phyloP scores from a whole-genome alignment of 2,888 invertebrate species.

The Eulithis prunata region DNA sequence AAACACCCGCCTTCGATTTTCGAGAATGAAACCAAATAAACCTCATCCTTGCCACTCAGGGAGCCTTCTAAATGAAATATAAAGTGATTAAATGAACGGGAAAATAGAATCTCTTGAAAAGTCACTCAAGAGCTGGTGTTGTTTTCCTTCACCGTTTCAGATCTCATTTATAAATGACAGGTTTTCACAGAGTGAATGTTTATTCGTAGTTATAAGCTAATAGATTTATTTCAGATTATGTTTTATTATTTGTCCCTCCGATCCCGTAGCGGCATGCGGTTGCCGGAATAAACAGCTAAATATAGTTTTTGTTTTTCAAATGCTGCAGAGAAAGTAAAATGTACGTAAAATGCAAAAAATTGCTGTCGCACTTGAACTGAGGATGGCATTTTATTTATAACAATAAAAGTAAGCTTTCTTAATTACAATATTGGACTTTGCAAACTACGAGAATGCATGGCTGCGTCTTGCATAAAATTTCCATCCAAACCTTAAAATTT shows the following conservation, averaged over 20 bases:
- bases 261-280: conserved; percentile 62
- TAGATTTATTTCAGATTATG: conserved; percentile 63
- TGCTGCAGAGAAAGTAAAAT: conserved; percentile 82
- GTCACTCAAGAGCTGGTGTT: too few species aligned
- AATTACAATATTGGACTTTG: background rate
- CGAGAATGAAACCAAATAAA: too few species aligned
- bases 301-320: conserved; percentile 52
- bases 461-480: background rate
- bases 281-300: conserved; percentile 55
- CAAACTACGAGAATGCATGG: too few species aligned
- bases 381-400: conserved; percentile 50
- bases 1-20: too few species aligned
- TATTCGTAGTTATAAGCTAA: conserved; percentile 50
- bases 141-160: too few species aligned
- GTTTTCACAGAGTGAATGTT: background rate
- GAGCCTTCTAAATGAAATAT: too few species aligned
- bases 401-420: background rate
- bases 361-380: conserved; percentile 45
- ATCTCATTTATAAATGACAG: too few species aligned
- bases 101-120: too few species aligned
- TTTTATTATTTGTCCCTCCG: conserved; percentile 53
- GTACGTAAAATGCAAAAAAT: conserved; percentile 56
- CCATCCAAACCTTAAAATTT: background rate
- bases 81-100: too few species aligned
- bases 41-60: too few species aligned